Evolutionary conservation across 1,140 invertebrate genomes (phyloP).

Genomic region (Zaprionus inermis): DNA sequence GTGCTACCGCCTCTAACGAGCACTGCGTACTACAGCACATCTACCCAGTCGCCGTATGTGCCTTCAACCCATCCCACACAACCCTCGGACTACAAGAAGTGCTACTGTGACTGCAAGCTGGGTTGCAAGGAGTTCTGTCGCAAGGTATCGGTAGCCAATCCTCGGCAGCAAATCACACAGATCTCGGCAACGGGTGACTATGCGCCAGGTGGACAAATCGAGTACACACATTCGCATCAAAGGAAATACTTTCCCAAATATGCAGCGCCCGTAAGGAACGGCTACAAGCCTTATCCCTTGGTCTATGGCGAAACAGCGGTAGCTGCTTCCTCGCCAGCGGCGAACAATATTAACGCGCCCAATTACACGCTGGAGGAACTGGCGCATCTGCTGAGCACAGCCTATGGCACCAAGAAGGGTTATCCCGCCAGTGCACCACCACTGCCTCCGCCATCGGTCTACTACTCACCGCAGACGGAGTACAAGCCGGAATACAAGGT

Average conservation of each 20-base stretch:
- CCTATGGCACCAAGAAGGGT: conserved; percentile 56
- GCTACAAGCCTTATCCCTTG: conserved; percentile 58
- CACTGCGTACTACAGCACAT: neutral
- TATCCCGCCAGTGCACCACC: conserved; percentile 38
- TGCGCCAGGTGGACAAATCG: conserved; percentile 61
- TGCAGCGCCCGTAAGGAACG: conserved; percentile 14
- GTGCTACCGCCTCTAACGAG: conserved; percentile 11
- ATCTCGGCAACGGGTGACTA: conserved; percentile 64
- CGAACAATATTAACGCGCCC: conserved; percentile 56
- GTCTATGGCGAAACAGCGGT: conserved; percentile 43
- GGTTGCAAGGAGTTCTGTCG: conserved; percentile 82
- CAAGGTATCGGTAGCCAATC: conserved; percentile 55
- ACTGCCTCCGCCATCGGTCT: conserved; percentile 37
- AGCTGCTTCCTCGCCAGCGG: conserved; percentile 33
- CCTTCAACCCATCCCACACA: neutral
- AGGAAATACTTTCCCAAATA: conserved; percentile 64
- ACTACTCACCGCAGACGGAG: conserved; percentile 43
- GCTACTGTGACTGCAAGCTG: conserved; percentile 77
- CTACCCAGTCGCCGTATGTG: neutral
- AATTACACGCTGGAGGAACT: conserved; percentile 72
- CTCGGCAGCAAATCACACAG: conserved; percentile 70
- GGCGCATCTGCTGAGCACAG: conserved; percentile 63
- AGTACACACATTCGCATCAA: conserved; percentile 66
- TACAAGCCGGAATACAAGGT: conserved; percentile 13
- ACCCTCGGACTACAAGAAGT: conserved; percentile 58